Conservation (phyloP, 2,113 vertebrate genomes). For the Emydura subglobosa region DNA sequence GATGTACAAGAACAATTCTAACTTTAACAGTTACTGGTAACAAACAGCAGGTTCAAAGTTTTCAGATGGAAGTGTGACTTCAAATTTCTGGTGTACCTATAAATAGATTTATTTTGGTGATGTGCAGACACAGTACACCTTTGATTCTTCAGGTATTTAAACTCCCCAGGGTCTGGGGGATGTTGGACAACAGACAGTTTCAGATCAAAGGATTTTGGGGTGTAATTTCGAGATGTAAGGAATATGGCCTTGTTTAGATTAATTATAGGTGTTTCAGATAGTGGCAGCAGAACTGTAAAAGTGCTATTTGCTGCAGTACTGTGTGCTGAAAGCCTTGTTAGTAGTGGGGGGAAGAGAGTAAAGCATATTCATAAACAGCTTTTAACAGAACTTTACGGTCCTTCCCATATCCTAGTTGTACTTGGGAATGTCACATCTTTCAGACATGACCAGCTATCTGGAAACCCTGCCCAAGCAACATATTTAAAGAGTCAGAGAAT, state of each 20-base stretch:
- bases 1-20: background rate
- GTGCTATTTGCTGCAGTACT: background rate
- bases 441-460: background rate
- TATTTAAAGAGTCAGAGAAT: background rate
- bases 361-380: background rate
- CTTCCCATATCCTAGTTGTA: background rate
- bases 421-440: background rate
- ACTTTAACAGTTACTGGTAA: background rate
- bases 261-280: background rate
- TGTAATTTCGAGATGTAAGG: background rate
- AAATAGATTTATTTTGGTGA: background rate
- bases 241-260: background rate
- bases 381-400: background rate
- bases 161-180: background rate
- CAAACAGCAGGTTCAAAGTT: rapidly evolving
- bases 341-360: background rate
- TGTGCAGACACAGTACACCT: background rate
- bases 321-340: background rate
- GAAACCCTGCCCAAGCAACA: background rate
- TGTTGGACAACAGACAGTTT: background rate
- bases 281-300: background rate
- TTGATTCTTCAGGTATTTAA: background rate
- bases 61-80: rapidly evolving
- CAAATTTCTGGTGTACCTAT: background rate
- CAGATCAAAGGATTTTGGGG: background rate